phyloP scores from a whole-genome alignment of 2,113 vertebrate species.

The Nycticryphes semicollaris region DNA sequence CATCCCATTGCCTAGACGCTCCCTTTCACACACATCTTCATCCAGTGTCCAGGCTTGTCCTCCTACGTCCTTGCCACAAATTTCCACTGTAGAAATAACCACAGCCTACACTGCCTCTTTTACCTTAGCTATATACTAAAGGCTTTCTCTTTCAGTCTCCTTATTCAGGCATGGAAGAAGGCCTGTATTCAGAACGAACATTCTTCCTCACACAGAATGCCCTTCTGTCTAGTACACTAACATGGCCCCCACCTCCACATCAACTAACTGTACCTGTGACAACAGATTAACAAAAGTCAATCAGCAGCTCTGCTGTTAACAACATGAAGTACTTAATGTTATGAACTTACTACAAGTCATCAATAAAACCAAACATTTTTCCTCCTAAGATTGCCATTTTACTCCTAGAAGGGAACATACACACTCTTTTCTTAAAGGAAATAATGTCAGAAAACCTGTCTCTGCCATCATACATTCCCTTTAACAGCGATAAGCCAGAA shows the following conservation, averaged over 20 bases:
- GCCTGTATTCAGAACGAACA: neutral
- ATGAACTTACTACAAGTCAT: neutral
- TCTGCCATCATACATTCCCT: neutral
- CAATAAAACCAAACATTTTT: neutral
- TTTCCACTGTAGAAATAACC: neutral
- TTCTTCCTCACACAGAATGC: neutral
- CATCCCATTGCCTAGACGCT: neutral
- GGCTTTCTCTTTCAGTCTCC: neutral
- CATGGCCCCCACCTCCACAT: accelerated
- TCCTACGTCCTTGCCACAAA: neutral
- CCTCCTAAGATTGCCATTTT: neutral
- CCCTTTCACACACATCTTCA: neutral
- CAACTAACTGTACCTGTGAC: neutral
- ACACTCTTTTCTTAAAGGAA: neutral
- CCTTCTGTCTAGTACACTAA: neutral
- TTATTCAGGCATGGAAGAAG: neutral
- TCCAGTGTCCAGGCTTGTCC: neutral
- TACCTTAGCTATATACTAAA: neutral
- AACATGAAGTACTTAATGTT: neutral
- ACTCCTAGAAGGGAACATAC: neutral
- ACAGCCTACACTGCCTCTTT: neutral
- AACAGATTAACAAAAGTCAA: neutral
- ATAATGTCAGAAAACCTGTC: neutral
- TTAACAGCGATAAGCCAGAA: neutral
- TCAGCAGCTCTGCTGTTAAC: neutral